These are phyloP conservation scores for Agriotes lineatus DNA, from an alignment of 2,888 invertebrate species.

Conservation along the genomic window DNA sequence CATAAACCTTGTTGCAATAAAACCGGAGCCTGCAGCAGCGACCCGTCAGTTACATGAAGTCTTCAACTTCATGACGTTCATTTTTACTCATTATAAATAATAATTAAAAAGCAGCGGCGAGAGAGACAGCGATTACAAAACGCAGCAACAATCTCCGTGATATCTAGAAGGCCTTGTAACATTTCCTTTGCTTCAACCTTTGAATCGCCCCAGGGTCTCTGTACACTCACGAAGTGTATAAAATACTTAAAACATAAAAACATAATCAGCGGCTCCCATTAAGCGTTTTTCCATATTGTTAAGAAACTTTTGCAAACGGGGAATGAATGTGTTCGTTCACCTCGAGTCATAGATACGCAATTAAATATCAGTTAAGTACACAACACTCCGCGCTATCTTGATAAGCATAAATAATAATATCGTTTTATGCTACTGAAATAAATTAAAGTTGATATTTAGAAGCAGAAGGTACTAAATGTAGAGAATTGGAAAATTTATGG, in stretches of 20 bases:
- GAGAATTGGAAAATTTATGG: background rate
- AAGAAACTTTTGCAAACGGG: background rate
- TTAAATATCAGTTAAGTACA: constrained; percentile 5
- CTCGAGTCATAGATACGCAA: constrained; percentile 3
- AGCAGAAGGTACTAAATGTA: background rate
- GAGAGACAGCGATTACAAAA: constrained; percentile 55
- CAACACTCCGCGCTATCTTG: too few relatives aligned
- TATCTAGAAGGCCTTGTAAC: constrained; percentile 68
- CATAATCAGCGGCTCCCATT: constrained; percentile 13
- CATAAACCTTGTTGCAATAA: constrained; percentile 52
- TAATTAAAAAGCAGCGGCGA: constrained; percentile 54
- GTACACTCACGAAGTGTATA: constrained; percentile 38
- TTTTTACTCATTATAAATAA: constrained; percentile 65
- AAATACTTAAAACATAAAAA: constrained; percentile 30
- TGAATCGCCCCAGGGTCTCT: constrained; percentile 59
- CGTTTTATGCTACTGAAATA: constrained; percentile 2
- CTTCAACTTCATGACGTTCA: constrained; percentile 61
- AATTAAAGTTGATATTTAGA: background rate
- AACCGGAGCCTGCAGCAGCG: constrained; percentile 56
- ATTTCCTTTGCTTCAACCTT: constrained; percentile 65
- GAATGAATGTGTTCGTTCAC: background rate
- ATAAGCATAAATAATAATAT: background rate
- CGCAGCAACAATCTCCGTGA: constrained; percentile 66
- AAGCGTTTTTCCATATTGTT: background rate
- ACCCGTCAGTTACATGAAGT: constrained; percentile 65